A percentile compares a stretch with the other conserved stretches of the same genome.
phyloP scores from a whole-genome alignment of 2,888 invertebrate genomes.

The Danaus chrysippus region DNA sequence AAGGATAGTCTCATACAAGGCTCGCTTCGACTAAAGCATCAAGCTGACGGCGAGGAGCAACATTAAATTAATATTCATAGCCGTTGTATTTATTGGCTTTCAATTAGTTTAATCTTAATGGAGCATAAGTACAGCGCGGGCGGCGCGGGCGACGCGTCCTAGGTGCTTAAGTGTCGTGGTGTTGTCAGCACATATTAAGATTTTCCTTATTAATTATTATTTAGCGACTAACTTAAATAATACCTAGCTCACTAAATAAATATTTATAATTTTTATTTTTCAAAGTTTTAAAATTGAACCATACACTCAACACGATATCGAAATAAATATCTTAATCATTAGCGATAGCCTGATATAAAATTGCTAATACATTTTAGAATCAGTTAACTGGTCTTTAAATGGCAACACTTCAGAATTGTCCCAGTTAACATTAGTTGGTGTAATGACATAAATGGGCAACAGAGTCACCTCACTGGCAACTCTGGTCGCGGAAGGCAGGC shows the following conservation, averaged over 20 bases:
- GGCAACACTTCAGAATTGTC: constrained; percentile 48
- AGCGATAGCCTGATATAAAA: constrained; percentile 6
- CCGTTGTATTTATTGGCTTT: constrained; percentile 79
- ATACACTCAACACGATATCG: too few relatives aligned
- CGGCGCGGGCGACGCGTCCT: constrained; percentile 66
- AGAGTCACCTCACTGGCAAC: constrained; percentile 56
- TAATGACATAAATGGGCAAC: constrained; percentile 59
- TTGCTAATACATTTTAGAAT: constrained; percentile 15
- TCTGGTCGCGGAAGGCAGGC: constrained; percentile 75
- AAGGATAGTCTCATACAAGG: constrained; percentile 53
- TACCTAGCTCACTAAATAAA: not conserved
- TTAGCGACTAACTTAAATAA: not conserved
- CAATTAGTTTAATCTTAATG: constrained; percentile 80
- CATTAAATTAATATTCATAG: constrained; percentile 79
- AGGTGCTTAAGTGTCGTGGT: constrained; percentile 52
- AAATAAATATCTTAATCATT: too few relatives aligned
- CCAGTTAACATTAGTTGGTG: constrained; percentile 52
- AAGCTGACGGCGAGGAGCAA: constrained; percentile 56
- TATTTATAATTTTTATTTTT: not conserved
- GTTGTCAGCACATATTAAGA: constrained; percentile 46
- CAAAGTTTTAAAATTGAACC: too few relatives aligned
- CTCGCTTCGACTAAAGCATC: constrained; percentile 39
- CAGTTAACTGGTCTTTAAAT: constrained; percentile 41
- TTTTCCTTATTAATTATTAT: constrained; percentile 11
- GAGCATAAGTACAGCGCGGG: constrained; percentile 71